These are phyloP conservation scores for Heliconius cydno DNA, from an alignment of 2,888 invertebrate species.

Conservation along the genomic window DNA sequence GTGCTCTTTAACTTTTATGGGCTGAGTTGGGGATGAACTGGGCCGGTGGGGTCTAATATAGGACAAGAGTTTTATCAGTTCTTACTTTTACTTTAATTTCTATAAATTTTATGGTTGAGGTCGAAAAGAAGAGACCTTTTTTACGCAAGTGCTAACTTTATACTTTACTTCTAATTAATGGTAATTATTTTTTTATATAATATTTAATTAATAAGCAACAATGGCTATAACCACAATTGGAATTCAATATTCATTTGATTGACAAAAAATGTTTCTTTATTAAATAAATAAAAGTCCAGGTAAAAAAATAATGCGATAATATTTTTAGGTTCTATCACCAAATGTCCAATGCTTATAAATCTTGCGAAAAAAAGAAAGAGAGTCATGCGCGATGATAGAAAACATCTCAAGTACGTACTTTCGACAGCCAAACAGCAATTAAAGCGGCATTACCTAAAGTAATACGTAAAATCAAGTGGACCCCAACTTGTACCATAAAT, in stretches of 20 bases:
- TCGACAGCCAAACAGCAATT: slow-evolving; percentile 58
- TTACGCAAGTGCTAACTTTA: slow-evolving; percentile 9
- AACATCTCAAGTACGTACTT: slow-evolving; percentile 26
- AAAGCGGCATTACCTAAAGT: slow-evolving; percentile 65
- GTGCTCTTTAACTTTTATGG: slow-evolving; percentile 82
- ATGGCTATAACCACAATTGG: neutral
- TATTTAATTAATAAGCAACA: neutral
- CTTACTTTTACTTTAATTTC: slow-evolving; percentile 67
- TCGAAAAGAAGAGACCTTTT: slow-evolving; percentile 16
- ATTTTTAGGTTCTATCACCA: too few species aligned
- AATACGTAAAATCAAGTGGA: slow-evolving; percentile 61
- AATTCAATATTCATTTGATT: neutral
- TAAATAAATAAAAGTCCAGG: neutral
- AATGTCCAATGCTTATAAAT: neutral
- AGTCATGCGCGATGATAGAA: neutral
- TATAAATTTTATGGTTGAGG: slow-evolving; percentile 64
- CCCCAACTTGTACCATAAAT: slow-evolving; percentile 74
- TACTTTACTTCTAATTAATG: neutral
- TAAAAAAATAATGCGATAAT: neutral
- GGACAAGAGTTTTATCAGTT: slow-evolving; percentile 74
- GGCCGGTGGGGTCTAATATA: slow-evolving; percentile 71
- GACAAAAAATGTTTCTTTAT: too few species aligned
- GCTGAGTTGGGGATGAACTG: slow-evolving; percentile 72
- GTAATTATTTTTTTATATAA: neutral
- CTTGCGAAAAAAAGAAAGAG: neutral